These are phyloP conservation scores for Bombylius major DNA, from an alignment of 2,888 invertebrate genomes.

Conservation along the genomic window DNA sequence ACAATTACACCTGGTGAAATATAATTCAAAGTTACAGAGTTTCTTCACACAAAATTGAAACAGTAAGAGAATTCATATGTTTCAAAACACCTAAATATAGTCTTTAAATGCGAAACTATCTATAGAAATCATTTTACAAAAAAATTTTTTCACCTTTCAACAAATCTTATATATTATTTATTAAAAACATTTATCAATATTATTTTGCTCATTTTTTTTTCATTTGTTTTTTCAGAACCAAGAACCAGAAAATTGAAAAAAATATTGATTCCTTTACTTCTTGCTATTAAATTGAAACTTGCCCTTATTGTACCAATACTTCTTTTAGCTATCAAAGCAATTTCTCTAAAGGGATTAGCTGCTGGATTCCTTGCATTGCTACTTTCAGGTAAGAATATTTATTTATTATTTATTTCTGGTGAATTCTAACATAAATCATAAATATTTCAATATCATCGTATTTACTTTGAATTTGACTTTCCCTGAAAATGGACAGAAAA, in stretches of 20 bases:
- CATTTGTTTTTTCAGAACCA: slow-evolving; percentile 35
- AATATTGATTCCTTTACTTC: slow-evolving; percentile 47
- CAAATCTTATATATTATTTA: too few species aligned
- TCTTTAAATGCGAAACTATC: too few species aligned
- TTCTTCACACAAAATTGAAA: too few species aligned
- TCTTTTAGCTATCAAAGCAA: slow-evolving; percentile 46
- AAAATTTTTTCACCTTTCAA: too few species aligned
- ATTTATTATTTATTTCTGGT: background rate
- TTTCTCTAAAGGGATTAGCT: slow-evolving; percentile 52
- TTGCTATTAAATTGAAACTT: slow-evolving; percentile 49
- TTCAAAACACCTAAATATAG: too few species aligned
- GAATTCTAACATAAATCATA: background rate
- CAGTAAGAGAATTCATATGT: too few species aligned
- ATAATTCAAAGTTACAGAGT: too few species aligned
- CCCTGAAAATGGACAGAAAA: too few species aligned
- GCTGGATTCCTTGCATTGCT: slow-evolving; percentile 48
- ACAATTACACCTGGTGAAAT: too few species aligned
- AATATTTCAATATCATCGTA: too few species aligned
- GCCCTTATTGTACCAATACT: slow-evolving; percentile 47
- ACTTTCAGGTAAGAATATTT: slow-evolving; percentile 40
- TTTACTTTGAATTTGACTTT: too few species aligned
- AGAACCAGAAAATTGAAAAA: slow-evolving; percentile 48
- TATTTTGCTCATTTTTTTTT: background rate
- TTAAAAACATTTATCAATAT: background rate
- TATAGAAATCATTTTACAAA: too few species aligned